These are phyloP conservation scores for Anguilla megastoma DNA, from an alignment of 2,797 vertebrate genomes.

Conservation along the genomic window DNA sequence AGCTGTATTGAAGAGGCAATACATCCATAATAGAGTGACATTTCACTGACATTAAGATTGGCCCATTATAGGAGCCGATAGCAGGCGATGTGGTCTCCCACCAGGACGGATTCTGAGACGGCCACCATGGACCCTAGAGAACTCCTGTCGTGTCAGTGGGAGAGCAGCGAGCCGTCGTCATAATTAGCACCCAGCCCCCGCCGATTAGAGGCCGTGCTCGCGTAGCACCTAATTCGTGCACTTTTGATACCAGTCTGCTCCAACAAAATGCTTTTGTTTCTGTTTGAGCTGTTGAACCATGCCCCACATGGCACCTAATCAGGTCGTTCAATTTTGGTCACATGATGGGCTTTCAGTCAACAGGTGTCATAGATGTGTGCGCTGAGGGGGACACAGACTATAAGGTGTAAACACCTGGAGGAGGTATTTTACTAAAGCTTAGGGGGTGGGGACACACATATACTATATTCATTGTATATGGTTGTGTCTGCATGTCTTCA, in stretches of 20 bases:
- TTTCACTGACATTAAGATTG: slow-evolving; percentile 82
- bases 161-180: slow-evolving; percentile 48
- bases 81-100: slow-evolving; percentile 66
- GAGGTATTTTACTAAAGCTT: no score
- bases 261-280: not conserved
- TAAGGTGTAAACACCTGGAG: not conserved
- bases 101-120: slow-evolving; percentile 63
- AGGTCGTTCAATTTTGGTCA: not conserved
- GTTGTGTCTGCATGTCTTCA: not conserved
- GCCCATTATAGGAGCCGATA: slow-evolving; percentile 77
- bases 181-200: slow-evolving; percentile 41
- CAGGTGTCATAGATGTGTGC: not conserved
- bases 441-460: not conserved
- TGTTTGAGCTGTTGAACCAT: not conserved
- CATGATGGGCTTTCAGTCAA: not conserved
- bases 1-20: slow-evolving; percentile 65
- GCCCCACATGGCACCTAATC: not conserved
- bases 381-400: not conserved
- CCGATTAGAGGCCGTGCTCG: slow-evolving; percentile 32
- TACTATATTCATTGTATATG: not conserved
- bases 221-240: slow-evolving; percentile 8
- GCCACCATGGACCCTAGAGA: slow-evolving; percentile 54
- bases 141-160: slow-evolving; percentile 51
- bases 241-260: not conserved
- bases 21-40: slow-evolving; percentile 82